Base-by-base conservation (phyloP, 2,888 invertebrate species). In the Amphipyra berbera region DNA sequence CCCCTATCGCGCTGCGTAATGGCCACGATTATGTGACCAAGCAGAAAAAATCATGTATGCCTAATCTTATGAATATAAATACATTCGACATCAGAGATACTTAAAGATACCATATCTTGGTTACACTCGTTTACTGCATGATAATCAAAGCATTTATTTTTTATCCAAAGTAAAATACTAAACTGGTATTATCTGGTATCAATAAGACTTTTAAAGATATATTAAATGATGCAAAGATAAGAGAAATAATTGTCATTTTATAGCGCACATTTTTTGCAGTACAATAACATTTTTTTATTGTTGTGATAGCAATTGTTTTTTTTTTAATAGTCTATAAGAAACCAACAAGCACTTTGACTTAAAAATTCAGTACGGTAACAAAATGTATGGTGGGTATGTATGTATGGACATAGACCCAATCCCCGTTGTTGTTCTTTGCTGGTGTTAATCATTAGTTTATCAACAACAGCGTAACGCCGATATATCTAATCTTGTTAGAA, bases 401-500 rank as follows among this genome's bases (percentile, higher is more conserved):
- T 30, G 46, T n/a, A n/a, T n/a, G n/a, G n/a, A n/a, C n/a, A n/a
- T n/a, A n/a, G 14, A 33, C 27, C 27, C n/a, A 14, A 37, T 54
- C 48, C 15, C 47, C 40, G 60, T 59, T 57, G 56, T 60, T 48
- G 49, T 71, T 61, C 62, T 61, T 62, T 62, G 62, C 46, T 61
- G 68, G 62, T 65, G 75, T 68, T 76, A 72, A 79, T 79, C 68
- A 65, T 61, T 71, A 49, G 59, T 64, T 76, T 79, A 72, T 73
- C 70, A 64, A 71, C 67, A 65, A 60, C 72, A 73, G 63, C 71
- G 74, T 68, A 76, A 76, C 73, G 78, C 58, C 73, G 69, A 75
- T 77, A 68, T 71, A 68, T 74, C 58, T 68, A 70, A 68, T 66
- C 54, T 59, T 72, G 64, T 78, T 73, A 73, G 76, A 78, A 76